Conservation (phyloP, 1,140 invertebrate genomes). For the Trissolcus basalis region DNA sequence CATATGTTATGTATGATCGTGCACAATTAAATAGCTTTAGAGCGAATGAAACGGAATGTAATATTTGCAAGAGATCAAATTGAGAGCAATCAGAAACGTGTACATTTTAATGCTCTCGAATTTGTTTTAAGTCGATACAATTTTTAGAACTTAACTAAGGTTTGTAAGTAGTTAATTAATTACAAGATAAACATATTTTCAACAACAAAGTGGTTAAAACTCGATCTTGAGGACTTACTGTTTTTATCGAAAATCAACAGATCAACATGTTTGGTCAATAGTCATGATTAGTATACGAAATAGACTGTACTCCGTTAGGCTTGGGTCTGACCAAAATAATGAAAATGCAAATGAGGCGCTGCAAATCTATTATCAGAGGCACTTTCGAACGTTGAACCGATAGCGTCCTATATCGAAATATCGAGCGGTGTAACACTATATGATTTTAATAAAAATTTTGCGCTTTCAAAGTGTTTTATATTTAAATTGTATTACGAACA, state of each 20-base stretch:
- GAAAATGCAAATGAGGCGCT: constrained; percentile 22
- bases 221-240: constrained; percentile 38
- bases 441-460: constrained; percentile 65
- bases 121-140: constrained; percentile 46
- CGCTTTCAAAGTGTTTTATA: constrained; percentile 60
- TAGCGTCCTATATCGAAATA: constrained; percentile 36
- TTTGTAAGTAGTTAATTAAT: constrained; percentile 62
- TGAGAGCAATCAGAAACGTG: constrained; percentile 40
- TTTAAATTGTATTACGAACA: constrained; percentile 73
- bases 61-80: constrained; percentile 66
- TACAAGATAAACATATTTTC: constrained; percentile 23
- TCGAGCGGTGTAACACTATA: constrained; percentile 42
- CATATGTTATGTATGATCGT: constrained; percentile 29
- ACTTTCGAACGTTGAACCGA: constrained; percentile 33
- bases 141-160: constrained; percentile 51
- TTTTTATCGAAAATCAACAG: constrained; percentile 14
- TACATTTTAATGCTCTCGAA: constrained; percentile 57
- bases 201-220: constrained; percentile 17
- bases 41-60: constrained; percentile 68
- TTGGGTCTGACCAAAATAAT: constrained; percentile 19
- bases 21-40: constrained; percentile 67
- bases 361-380: constrained; percentile 7
- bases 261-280: constrained; percentile 55
- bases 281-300: constrained; percentile 63
- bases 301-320: constrained; percentile 30